Evolutionary conservation across 2,888 invertebrate species (phyloP), one percentile per base, ranked within the genome.

Genomic region (Smittia aterrima): DNA sequence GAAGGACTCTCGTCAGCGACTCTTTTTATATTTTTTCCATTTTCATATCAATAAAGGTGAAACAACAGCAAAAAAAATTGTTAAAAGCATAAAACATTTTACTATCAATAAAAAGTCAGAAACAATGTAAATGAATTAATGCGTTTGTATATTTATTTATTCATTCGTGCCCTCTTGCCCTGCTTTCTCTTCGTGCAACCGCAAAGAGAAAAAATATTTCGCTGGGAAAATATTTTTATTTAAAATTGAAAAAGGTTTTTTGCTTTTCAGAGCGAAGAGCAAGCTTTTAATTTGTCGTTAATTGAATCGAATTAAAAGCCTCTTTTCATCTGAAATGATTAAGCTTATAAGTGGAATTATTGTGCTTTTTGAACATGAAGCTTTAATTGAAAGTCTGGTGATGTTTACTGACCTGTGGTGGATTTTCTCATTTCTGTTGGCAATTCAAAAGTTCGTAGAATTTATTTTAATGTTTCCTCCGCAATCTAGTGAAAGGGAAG

Each of bases 21-120:
- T 22, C 22, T 58, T 20, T 58, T 58, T 58, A 58, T 58, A 58
- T 22, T 58, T 47, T 58, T 58, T 58, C 58, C 58, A 64, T 27
- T 64, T 64, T 64, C 64, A 24, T 64, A 64, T 64, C 27, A 64
- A 64, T 64, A 7, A 24, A 25, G 1, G 9, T 9, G 58, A 18
- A 58, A 20, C n/a, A 13, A 58, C 16, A 58, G 4, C n/a, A 64
- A 7, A 64, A 64, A 24, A 64, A 64, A 27, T 4, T 27, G 64
- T 64, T 64, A 27, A 27, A 64, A 64, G 11, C 27, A 64, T 64
- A 24, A 58, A 58, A 22, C 58, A 3, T 27, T 27, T 18, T 64
- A 6, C 27, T 64, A 64, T 64, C 64, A 64, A 64, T 64, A 64
- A 64, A 64, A 64, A 64, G 64, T 64, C 27, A 64, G 27, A 64